A percentile compares a stretch with the other conserved stretches of the same genome.
Conservation (phyloP, 2,797 vertebrate species). For the Allobates femoralis region DNA sequence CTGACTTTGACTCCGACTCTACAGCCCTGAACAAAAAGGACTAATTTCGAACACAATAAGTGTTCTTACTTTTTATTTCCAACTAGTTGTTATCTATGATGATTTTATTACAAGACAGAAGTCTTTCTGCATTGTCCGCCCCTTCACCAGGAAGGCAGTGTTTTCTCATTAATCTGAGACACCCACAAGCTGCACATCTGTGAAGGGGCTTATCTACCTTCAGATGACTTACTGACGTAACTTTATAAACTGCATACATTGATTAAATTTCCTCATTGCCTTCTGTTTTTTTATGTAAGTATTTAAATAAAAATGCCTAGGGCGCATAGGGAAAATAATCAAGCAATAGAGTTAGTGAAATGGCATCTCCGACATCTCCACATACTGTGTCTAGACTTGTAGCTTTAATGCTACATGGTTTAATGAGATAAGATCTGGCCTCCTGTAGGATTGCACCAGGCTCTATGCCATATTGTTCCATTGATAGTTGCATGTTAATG, state of each 20-base stretch:
- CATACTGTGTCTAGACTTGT: neutral
- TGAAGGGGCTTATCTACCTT: neutral
- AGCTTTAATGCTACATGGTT: neutral
- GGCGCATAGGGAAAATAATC: neutral
- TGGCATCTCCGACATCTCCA: neutral
- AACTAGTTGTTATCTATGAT: too few species aligned
- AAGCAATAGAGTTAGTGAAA: neutral
- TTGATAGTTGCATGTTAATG: neutral
- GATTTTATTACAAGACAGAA: neutral
- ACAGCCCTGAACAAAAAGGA: too few species aligned
- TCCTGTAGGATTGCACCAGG: neutral
- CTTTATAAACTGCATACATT: conserved; percentile 14
- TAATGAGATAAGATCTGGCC: neutral
- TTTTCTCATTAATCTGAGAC: neutral
- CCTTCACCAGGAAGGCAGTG: neutral
- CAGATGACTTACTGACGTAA: neutral
- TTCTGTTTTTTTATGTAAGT: neutral
- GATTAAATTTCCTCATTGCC: neutral
- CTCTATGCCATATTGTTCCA: neutral
- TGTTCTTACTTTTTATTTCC: too few species aligned
- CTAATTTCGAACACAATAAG: too few species aligned
- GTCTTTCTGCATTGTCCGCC: neutral
- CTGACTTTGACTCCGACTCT: too few species aligned
- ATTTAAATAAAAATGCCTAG: neutral
- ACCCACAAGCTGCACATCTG: neutral